Evolutionary conservation across 1,140 invertebrate genomes (phyloP).

Genomic region (Drosophila miranda): DNA sequence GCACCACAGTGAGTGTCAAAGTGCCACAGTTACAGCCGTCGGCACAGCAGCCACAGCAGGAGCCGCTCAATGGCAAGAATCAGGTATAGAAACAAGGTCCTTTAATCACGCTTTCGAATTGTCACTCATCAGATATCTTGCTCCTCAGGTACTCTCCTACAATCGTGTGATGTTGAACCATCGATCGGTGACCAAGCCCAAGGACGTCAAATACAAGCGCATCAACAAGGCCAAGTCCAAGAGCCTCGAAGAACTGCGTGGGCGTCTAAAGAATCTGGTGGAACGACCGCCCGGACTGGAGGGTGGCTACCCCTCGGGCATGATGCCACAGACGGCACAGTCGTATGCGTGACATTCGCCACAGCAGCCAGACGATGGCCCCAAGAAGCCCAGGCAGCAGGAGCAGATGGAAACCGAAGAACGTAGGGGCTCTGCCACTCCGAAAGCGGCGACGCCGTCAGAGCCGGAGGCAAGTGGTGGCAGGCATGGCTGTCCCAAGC

Average conservation of each 20-base stretch:
- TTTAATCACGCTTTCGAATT: too few relatives aligned
- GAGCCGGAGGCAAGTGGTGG: conserved; percentile 7
- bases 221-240: conserved; percentile 95
- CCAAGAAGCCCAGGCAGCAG: background rate
- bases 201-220: conserved; percentile 94
- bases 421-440: background rate
- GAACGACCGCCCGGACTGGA: conserved; percentile 84
- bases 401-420: conserved; percentile 1
- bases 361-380: conserved; percentile 20
- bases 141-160: conserved; percentile 88
- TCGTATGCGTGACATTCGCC: conserved; percentile 79
- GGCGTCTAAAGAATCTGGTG: conserved; percentile 91
- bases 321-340: conserved; percentile 77
- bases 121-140: background rate
- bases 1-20: conserved; percentile 65
- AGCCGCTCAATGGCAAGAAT: conserved; percentile 57
- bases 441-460: too few relatives aligned
- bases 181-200: conserved; percentile 93
- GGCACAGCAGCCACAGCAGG: conserved; percentile 10
- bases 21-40: conserved; percentile 62
- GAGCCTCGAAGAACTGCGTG: conserved; percentile 92
- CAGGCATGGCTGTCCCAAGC: conserved; percentile 64
- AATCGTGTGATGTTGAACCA: conserved; percentile 95
- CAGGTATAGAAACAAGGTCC: conserved; percentile 12
- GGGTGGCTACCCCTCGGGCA: conserved; percentile 53